Base-by-base conservation (phyloP, 2,888 invertebrate species). In the Melolontha melolontha region DNA sequence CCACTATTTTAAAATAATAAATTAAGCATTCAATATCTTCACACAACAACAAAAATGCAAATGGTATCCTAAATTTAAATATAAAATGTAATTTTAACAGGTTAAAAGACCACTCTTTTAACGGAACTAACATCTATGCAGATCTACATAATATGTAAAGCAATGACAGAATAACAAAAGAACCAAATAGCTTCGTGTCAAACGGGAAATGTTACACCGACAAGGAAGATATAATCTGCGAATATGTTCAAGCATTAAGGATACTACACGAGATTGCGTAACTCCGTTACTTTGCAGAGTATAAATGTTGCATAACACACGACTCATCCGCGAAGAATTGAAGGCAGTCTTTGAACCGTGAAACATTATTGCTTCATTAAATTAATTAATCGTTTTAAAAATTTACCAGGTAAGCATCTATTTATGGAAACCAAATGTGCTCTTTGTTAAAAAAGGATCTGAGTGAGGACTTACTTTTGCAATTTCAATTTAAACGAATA, bases 341-440 rank as follows among this genome's bases (percentile, higher is more conserved):
- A 62, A 62, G 59, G 59, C 47, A 47, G 16, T 49, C 49, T 47
- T 47, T 62, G 59, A 62, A 62, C 59, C 59, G 59, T 62, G 42
- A 62, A 62, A 49, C 34, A 34, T 34, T 34, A 6, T 11, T 62
- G 47, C 47, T 62, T 62, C 59, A 62, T 62, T 62, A 62, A 62
- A 62, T 62, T 62, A 47, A 62, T 62, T 62, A 47, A 62, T 47
- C 17, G 47, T 39, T 16, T 29, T 12, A 47, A 47, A 47, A 29
- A 42, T 62, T 34, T 34, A 34, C 16, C 39, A 39, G 16, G 47
- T 34, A 62, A 39, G 27, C 42, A 44, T 41, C 12, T 44, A 41
- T 55, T 55, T 55, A 57, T 57, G 41, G 57, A 57, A 4, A 29
- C 39, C 29, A n/a, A 51, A 41, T 39, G 29, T 27, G 12, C 22